phyloP scores from a whole-genome alignment of 2,888 invertebrate species.

The Uropetala carovei region DNA sequence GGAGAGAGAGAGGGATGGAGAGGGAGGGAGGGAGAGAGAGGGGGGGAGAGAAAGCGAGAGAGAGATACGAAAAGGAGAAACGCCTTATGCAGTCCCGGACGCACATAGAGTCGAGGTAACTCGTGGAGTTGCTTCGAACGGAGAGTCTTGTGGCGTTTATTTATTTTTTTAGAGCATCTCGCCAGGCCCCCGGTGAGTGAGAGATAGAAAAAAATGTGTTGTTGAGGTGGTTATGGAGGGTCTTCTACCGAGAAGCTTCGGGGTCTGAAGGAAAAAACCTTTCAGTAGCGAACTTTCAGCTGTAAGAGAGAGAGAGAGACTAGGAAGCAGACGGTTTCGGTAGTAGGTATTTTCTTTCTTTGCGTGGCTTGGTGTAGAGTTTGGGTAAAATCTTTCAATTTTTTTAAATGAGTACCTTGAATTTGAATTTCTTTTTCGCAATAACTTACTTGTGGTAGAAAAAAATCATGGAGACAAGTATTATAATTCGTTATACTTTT shows the following conservation, averaged over 20 bases:
- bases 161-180: background rate
- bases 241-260: background rate
- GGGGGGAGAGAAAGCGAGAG: background rate
- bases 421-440: no score
- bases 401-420: no score
- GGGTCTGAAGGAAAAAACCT: background rate
- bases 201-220: background rate
- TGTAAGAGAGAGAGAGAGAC: no score
- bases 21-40: background rate
- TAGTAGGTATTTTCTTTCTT: no score
- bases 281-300: background rate
- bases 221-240: slow-evolving; percentile 16
- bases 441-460: no score
- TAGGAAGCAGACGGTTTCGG: no score
- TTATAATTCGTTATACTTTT: no score
- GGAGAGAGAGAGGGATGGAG: background rate
- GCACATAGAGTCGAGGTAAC: background rate
- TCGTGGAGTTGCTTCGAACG: background rate
- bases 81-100: background rate
- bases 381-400: no score
- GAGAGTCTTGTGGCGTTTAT: background rate
- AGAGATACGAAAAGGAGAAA: background rate
- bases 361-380: no score
- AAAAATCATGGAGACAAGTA: no score
- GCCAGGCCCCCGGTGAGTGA: background rate